phyloP scores from a whole-genome alignment of 2,888 invertebrate species.

The Oscheius sp. region DNA sequence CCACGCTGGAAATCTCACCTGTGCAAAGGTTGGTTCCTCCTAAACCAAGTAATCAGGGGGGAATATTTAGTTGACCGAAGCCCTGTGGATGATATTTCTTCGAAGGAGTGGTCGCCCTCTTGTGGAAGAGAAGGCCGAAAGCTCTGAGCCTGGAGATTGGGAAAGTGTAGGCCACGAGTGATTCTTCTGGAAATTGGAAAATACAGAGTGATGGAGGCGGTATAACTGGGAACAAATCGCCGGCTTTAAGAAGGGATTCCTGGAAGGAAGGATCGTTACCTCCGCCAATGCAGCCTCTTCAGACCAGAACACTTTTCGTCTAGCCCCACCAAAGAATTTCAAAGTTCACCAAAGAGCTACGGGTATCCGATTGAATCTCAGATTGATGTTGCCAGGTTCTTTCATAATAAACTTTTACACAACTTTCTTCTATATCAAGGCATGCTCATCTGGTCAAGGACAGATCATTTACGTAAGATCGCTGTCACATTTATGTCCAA shows the following conservation, averaged over 20 bases:
- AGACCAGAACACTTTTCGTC: constrained; percentile 53
- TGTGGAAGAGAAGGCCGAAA: constrained; percentile 56
- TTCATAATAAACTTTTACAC: too few species aligned
- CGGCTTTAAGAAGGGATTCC: constrained; percentile 43
- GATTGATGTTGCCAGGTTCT: too few species aligned
- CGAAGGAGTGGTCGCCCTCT: constrained; percentile 55
- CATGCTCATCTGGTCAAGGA: too few species aligned
- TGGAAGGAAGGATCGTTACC: constrained; percentile 62
- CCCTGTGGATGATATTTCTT: constrained; percentile 61
- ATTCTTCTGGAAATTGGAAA: neutral
- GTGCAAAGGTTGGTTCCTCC: constrained; percentile 48
- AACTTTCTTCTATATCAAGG: too few species aligned
- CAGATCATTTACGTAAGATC: too few species aligned
- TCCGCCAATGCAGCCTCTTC: constrained; percentile 55
- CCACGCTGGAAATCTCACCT: constrained; percentile 63
- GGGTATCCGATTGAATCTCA: too few species aligned
- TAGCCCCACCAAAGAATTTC: constrained; percentile 9
- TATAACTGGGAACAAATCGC: neutral
- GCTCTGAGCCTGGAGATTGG: constrained; percentile 52
- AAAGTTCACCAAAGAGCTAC: too few species aligned
- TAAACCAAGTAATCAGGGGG: neutral
- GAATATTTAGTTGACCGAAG: constrained; percentile 56
- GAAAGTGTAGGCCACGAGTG: constrained; percentile 39
- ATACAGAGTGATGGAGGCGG: constrained; percentile 24
- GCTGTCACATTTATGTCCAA: too few species aligned